These are phyloP conservation scores for Vollenhovia emeryi DNA, from an alignment of 1,140 invertebrate genomes.

Conservation along the genomic window DNA sequence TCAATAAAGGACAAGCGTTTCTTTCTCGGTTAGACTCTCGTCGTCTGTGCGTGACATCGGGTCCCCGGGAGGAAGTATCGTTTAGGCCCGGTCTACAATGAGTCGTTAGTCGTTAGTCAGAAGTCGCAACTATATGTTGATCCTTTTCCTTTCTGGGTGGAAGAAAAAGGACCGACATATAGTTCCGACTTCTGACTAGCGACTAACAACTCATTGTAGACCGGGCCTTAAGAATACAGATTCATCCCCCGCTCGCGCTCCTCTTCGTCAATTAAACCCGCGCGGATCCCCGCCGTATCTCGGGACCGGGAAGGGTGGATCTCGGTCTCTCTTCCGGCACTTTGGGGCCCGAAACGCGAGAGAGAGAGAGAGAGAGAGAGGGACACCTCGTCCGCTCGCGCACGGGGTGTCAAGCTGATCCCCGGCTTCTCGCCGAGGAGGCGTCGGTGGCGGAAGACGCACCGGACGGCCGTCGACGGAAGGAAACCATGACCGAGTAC, in stretches of 20 bases:
- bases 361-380: no score
- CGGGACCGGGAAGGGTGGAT: background rate
- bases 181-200: no score
- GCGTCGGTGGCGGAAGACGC: background rate
- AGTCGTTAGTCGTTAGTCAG: no score
- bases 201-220: no score
- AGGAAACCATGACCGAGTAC: slow-evolving; percentile 50
- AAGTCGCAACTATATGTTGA: no score
- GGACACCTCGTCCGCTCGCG: slow-evolving; percentile 12
- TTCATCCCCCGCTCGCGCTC: background rate
- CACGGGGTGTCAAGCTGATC: slow-evolving; percentile 34
- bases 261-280: background rate
- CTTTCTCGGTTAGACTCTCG: background rate
- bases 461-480: background rate
- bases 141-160: no score
- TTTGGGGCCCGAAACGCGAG: background rate
- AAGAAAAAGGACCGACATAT: no score
- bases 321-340: background rate
- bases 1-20: slow-evolving; percentile 6
- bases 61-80: background rate
- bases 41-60: background rate
- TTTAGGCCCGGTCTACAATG: no score
- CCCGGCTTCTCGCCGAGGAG: slow-evolving; percentile 1
- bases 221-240: background rate
- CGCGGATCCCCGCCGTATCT: background rate